A percentile compares a stretch with the other conserved stretches of the same genome.
phyloP scores from a whole-genome alignment of 2,888 invertebrate species.

The Papilio demoleus region DNA sequence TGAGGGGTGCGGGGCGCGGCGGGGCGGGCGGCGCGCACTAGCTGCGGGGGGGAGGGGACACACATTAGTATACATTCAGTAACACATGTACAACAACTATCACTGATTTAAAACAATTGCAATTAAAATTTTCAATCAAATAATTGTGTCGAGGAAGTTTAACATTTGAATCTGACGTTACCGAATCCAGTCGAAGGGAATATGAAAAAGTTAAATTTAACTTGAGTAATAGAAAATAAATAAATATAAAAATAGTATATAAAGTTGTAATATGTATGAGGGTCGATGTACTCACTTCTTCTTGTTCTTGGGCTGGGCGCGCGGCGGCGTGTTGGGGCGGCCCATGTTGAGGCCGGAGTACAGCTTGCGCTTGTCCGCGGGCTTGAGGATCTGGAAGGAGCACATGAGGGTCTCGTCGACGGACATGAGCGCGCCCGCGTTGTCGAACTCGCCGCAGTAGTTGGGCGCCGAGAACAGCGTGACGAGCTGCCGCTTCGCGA shows the following conservation, averaged over 20 bases:
- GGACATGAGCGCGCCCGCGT: constrained; percentile 99
- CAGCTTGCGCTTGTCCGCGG: constrained; percentile 99
- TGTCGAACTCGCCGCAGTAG: constrained; percentile 98
- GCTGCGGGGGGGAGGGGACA: constrained; percentile 30
- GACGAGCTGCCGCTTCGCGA: constrained; percentile 98
- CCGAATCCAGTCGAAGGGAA: constrained; percentile 14
- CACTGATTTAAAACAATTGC: neutral
- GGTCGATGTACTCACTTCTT: constrained; percentile 89
- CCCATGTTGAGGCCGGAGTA: constrained; percentile 96
- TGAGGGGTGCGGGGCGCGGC: neutral
- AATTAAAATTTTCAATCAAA: neutral
- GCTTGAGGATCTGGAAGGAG: constrained; percentile 98
- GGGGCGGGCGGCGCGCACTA: constrained; percentile 18
- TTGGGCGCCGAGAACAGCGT: constrained; percentile 99
- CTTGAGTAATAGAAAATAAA: neutral
- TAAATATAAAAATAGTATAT: neutral
- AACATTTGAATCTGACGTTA: constrained; percentile 24
- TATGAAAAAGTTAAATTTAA: neutral
- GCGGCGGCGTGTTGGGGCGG: constrained; percentile 98
- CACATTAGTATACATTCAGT: constrained; percentile 13
- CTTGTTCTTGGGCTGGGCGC: constrained; percentile 96
- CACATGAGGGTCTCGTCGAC: constrained; percentile 99
- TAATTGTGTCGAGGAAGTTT: neutral
- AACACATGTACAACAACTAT: neutral
- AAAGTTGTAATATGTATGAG: neutral